phyloP scores from a whole-genome alignment of 2,797 vertebrate genomes.

The Micropoecilia bifurca region DNA sequence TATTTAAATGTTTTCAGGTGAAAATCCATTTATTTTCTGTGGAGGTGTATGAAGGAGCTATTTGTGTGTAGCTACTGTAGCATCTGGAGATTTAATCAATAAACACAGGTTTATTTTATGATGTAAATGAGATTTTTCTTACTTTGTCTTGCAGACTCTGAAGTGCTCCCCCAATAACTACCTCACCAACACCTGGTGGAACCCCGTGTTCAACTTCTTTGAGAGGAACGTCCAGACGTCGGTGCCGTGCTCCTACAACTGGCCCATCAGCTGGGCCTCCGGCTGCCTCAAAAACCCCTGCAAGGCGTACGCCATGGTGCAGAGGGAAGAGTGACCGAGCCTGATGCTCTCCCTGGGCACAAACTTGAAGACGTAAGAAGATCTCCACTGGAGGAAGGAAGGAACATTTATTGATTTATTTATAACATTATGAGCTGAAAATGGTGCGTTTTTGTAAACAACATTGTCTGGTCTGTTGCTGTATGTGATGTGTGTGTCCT shows the following conservation, averaged over 20 bases:
- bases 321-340: slow-evolving; percentile 84
- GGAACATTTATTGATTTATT: slow-evolving; percentile 63
- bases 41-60: not conserved
- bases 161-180: slow-evolving; percentile 94
- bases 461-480: slow-evolving; percentile 35
- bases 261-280: slow-evolving; percentile 93
- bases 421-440: slow-evolving; percentile 40
- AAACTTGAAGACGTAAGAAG: slow-evolving; percentile 34
- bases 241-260: slow-evolving; percentile 93
- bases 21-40: not conserved
- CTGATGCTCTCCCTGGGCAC: slow-evolving; percentile 30
- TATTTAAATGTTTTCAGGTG: not conserved
- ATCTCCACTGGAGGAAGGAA: slow-evolving; percentile 30
- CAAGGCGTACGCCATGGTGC: slow-evolving; percentile 95
- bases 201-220: slow-evolving; percentile 94
- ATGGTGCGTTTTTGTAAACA: slow-evolving; percentile 17
- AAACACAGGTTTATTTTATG: not conserved
- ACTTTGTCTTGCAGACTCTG: slow-evolving; percentile 81
- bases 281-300: slow-evolving; percentile 96
- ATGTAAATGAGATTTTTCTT: not conserved
- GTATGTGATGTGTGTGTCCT: slow-evolving; percentile 36
- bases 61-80: not conserved
- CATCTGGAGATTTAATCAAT: not conserved
- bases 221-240: slow-evolving; percentile 94
- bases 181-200: slow-evolving; percentile 98